A percentile compares a stretch with the other conserved stretches of the same genome.
Evolutionary conservation across 2,888 invertebrate genomes (phyloP).

Genomic region (Tuberolachnus salignus): DNA sequence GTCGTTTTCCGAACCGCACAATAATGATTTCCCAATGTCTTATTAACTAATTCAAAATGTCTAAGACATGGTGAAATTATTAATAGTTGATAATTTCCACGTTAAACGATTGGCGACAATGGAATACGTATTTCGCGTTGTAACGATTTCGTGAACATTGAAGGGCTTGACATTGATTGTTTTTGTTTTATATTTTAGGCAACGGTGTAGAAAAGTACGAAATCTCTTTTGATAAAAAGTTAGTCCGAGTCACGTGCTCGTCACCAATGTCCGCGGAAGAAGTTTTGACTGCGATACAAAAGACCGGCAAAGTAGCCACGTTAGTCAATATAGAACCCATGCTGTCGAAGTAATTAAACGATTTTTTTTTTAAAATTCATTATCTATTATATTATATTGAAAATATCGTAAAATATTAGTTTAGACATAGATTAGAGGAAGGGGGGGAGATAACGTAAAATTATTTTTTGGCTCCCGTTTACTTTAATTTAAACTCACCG

Average conservation of each 20-base stretch:
- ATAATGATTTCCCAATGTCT: not conserved
- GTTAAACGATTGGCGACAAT: not conserved
- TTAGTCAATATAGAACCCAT: conserved; percentile 19
- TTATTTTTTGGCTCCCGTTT: no score
- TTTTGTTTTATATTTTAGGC: not conserved
- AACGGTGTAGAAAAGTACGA: conserved; percentile 29
- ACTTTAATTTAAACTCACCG: no score
- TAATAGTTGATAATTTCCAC: no score
- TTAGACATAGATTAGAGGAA: no score
- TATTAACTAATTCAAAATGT: no score
- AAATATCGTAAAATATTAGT: no score
- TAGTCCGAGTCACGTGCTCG: conserved; percentile 25
- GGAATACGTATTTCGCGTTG: not conserved
- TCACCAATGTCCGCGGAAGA: conserved; percentile 21
- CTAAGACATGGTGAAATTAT: no score
- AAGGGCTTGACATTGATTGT: not conserved
- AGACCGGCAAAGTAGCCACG: conserved; percentile 33
- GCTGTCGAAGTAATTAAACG: conserved; percentile 11
- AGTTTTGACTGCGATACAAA: conserved; percentile 31
- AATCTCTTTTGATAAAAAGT: conserved; percentile 29
- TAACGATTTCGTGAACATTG: not conserved
- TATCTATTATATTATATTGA: no score
- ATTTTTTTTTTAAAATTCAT: no score
- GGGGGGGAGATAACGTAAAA: no score
- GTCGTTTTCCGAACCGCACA: no score